Evolutionary conservation across 2,888 invertebrate species (phyloP).

Genomic region (Nasonovia ribisnigri): DNA sequence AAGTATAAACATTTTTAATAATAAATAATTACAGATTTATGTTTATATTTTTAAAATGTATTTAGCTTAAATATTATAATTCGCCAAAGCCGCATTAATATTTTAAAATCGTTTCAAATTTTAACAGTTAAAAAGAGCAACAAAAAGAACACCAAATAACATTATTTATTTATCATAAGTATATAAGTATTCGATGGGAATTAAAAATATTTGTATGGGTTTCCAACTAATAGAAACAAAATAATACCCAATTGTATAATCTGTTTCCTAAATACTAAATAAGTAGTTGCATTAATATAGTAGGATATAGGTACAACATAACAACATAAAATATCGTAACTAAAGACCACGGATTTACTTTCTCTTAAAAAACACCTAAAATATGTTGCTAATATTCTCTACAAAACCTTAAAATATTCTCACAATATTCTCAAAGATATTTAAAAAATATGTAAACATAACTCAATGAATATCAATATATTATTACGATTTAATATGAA

Average conservation of each 20-base stretch:
- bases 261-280: too few relatives aligned
- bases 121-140: not conserved
- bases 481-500: too few relatives aligned
- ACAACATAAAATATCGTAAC: too few relatives aligned
- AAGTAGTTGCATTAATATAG: too few relatives aligned
- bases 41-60: slow-evolving; percentile 17
- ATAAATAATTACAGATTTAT: not conserved
- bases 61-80: not conserved
- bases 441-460: too few relatives aligned
- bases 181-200: not conserved
- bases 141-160: not conserved
- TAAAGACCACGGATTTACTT: too few relatives aligned
- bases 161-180: not conserved
- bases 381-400: too few relatives aligned
- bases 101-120: not conserved
- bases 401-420: too few relatives aligned
- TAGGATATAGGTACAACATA: too few relatives aligned
- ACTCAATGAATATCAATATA: too few relatives aligned
- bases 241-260: not conserved
- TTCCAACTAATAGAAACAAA: not conserved
- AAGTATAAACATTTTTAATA: slow-evolving; percentile 36
- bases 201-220: not conserved
- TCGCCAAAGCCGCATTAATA: not conserved
- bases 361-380: too few relatives aligned
- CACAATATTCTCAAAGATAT: too few relatives aligned